These are phyloP conservation scores for Argyresthia albistria DNA, from an alignment of 2,888 invertebrate species.

Conservation along the genomic window DNA sequence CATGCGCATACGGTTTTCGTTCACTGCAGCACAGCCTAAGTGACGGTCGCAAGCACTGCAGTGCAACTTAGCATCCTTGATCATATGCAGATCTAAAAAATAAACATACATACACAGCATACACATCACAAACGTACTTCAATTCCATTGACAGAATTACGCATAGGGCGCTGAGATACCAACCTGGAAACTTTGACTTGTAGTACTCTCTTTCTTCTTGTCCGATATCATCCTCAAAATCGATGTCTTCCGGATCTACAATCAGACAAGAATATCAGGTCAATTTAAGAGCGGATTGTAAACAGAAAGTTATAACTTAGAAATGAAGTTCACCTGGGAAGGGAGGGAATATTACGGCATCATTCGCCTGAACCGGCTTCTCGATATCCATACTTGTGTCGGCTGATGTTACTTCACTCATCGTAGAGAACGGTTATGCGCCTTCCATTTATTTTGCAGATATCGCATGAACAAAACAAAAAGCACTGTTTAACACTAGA, in stretches of 20 bases:
- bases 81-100: conserved; percentile 69
- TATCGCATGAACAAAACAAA: too few species aligned
- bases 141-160: background rate
- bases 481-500: too few species aligned
- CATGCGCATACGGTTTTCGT: conserved; percentile 75
- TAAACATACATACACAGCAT: background rate
- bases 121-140: background rate
- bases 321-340: conserved; percentile 39
- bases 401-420: conserved; percentile 8
- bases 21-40: conserved; percentile 78
- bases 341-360: conserved; percentile 51
- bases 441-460: too few species aligned
- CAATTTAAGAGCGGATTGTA: background rate
- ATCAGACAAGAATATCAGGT: background rate
- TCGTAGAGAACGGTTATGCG: background rate
- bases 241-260: conserved; percentile 50
- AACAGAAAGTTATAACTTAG: background rate
- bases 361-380: conserved; percentile 45
- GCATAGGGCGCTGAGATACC: background rate
- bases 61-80: conserved; percentile 76
- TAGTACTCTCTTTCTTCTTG: conserved; percentile 69
- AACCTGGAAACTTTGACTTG: conserved; percentile 59
- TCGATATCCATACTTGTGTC: conserved; percentile 15
- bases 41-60: conserved; percentile 84
- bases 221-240: conserved; percentile 67